phyloP scores from a whole-genome alignment of 2,797 vertebrate genomes.

The Argyrosomus regius region DNA sequence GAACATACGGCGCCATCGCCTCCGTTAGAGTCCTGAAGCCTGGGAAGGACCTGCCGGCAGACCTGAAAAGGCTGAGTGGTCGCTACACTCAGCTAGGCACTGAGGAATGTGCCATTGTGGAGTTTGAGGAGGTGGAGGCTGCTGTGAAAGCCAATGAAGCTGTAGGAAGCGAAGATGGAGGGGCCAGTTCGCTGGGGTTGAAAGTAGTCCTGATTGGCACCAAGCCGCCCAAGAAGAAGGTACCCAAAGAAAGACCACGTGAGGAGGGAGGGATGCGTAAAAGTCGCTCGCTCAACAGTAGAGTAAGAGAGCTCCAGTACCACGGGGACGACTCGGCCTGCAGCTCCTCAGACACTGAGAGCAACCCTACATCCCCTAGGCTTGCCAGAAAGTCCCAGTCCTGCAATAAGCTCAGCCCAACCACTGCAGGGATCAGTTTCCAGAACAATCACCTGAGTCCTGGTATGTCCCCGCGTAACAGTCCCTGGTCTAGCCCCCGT shows the following conservation, averaged over 20 bases:
- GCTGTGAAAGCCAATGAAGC: conserved; percentile 93
- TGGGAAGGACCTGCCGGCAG: conserved; percentile 92
- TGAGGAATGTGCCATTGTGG: conserved; percentile 94
- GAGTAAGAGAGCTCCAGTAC: conserved; percentile 95
- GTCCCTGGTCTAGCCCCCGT: conserved; percentile 93
- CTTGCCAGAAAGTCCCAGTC: conserved; percentile 87
- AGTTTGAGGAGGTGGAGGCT: conserved; percentile 97
- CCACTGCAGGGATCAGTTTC: conserved; percentile 80
- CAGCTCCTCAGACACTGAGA: conserved; percentile 97
- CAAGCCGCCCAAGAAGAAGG: conserved; percentile 97
- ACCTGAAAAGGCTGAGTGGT: conserved; percentile 93
- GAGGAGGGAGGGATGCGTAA: conserved; percentile 87
- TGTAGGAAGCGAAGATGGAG: conserved; percentile 80
- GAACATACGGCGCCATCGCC: conserved; percentile 91
- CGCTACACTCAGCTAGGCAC: conserved; percentile 92
- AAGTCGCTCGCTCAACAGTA: conserved; percentile 91
- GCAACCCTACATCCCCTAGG: conserved; percentile 92
- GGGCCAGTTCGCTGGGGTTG: conserved; percentile 75
- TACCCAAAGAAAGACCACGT: conserved; percentile 87
- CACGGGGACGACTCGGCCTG: conserved; percentile 94
- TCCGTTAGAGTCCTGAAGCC: conserved; percentile 95
- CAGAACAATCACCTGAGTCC: conserved; percentile 94
- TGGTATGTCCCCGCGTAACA: conserved; percentile 92
- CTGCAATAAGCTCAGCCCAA: conserved; percentile 90
- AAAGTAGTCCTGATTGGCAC: conserved; percentile 94